Percentiles rank a stretch among this genome's conserved stretches.
These are phyloP conservation scores for Heterodera schachtii DNA, from an alignment of 1,140 invertebrate genomes.

Conservation along the genomic window DNA sequence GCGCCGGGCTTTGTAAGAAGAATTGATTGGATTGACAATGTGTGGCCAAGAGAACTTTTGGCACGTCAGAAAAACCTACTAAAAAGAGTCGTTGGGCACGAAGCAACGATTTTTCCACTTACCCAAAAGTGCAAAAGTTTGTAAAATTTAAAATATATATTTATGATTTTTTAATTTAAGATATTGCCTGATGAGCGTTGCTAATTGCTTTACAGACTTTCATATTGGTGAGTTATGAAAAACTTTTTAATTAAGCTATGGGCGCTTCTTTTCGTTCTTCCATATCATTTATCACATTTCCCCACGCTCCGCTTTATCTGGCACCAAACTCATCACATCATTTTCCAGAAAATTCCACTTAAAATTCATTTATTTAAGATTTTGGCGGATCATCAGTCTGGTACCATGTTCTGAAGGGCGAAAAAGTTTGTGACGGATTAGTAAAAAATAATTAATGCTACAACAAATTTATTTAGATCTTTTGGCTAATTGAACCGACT, in stretches of 20 bases:
- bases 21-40: constrained; percentile 95
- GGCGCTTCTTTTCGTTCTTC: no score
- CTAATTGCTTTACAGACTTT: constrained; percentile 96
- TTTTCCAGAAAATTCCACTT: no score
- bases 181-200: constrained; percentile 96
- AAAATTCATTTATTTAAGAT: no score
- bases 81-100: constrained; percentile 7
- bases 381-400: constrained; percentile 97
- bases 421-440: constrained; percentile 32
- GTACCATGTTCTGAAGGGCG: constrained; percentile 90
- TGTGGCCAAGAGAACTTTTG: constrained; percentile 91
- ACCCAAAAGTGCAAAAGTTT: constrained; percentile 81
- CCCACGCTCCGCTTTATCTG: no score
- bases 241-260: no score
- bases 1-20: constrained; percentile 73
- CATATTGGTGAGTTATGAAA: constrained; percentile 77
- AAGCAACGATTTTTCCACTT: constrained; percentile 67
- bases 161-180: constrained; percentile 79
- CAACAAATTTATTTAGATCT: constrained; percentile 44
- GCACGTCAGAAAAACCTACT: constrained; percentile 76
- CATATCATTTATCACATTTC: no score
- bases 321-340: no score
- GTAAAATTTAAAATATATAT: no score
- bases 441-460: no score
- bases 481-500: constrained; percentile 45